Base-by-base conservation (phyloP, 1,140 invertebrate genomes). In the Danaus plexippus region DNA sequence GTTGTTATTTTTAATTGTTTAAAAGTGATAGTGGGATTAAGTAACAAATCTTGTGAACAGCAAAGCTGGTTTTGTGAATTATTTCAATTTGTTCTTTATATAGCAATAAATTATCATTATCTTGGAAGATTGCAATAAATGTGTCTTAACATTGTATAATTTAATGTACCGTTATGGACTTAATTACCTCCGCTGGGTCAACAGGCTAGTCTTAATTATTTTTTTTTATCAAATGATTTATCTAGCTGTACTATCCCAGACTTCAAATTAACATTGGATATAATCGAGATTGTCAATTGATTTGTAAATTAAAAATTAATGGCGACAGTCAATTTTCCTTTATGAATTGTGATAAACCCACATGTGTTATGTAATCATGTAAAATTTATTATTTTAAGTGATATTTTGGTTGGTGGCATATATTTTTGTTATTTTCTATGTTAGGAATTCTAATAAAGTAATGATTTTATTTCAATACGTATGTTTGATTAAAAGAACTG, bases 351-450 rank as follows among this genome's bases (percentile, higher is more conserved):
- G 77, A 83, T 83, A 79, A 53, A 32, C 71, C 61, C 66, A 73
- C 66, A 73, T 77, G 64, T 69, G 63, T 64, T 65, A 63, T 60
- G 52, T 65, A 64, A 58, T 53, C 62, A 70, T 68, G 64, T 74
- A 64, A 71, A 70, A 57, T 57, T 60, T 68, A 66, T 59, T 63
- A 63, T 60, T 69, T 67, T 75, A 77, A 79, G 80, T 80, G 75
- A 79, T 80, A 79, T 73, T 76, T 80, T 78, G 76, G 76, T 83
- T 83, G 70, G 69, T 73, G 74, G 74, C 71, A 62, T 80, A 76
- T 79, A 76, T 76, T 81, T 80, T 80, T 83, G 75, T 83, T 83
- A 74, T 73, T 79, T 83, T 77, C 64, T 76, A 72, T 74, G 67
- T 65, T 76, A 71, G 65, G 69, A 71, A 71, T 32, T 68, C 64